phyloP scores from a whole-genome alignment of 2,888 invertebrate species.

The Drosophila lutescens region DNA sequence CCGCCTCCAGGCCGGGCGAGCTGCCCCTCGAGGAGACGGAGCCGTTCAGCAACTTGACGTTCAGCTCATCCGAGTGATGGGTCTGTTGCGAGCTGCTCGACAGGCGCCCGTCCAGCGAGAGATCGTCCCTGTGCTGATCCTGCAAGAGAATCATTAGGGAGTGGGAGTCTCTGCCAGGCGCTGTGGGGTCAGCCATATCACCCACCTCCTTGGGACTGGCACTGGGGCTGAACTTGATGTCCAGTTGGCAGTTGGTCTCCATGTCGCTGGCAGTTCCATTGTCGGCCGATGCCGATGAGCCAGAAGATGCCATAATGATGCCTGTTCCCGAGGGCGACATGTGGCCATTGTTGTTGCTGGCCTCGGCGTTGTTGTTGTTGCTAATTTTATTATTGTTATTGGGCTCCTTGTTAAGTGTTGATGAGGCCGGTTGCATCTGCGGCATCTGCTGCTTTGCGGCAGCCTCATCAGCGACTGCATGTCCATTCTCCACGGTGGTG shows the following conservation, averaged over 20 bases:
- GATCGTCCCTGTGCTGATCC: conserved; percentile 81
- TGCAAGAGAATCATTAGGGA: conserved; percentile 43
- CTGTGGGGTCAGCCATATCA: neutral
- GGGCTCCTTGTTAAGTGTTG: conserved; percentile 76
- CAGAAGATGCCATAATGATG: conserved; percentile 25
- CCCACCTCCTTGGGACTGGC: conserved; percentile 83
- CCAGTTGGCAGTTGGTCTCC: conserved; percentile 73
- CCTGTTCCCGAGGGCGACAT: conserved; percentile 51
- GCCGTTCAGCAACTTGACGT: conserved; percentile 80
- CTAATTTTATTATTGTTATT: conserved; percentile 78
- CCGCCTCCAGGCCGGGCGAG: conserved; percentile 81
- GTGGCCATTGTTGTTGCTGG: conserved; percentile 53
- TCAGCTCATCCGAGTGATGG: conserved; percentile 78
- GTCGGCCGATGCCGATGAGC: conserved; percentile 19
- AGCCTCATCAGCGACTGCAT: conserved; percentile 56
- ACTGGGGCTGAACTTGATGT: conserved; percentile 81
- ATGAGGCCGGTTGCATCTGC: conserved; percentile 64
- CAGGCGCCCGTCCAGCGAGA: conserved; percentile 81
- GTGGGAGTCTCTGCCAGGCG: neutral
- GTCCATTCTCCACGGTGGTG: conserved; percentile 55
- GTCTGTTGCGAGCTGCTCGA: conserved; percentile 80
- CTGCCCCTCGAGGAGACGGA: conserved; percentile 83
- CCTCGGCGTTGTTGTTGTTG: conserved; percentile 63
- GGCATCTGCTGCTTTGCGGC: conserved; percentile 68
- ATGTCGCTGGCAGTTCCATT: conserved; percentile 73